phyloP scores from a whole-genome alignment of 2,888 invertebrate genomes.

The Eilema sororculum region DNA sequence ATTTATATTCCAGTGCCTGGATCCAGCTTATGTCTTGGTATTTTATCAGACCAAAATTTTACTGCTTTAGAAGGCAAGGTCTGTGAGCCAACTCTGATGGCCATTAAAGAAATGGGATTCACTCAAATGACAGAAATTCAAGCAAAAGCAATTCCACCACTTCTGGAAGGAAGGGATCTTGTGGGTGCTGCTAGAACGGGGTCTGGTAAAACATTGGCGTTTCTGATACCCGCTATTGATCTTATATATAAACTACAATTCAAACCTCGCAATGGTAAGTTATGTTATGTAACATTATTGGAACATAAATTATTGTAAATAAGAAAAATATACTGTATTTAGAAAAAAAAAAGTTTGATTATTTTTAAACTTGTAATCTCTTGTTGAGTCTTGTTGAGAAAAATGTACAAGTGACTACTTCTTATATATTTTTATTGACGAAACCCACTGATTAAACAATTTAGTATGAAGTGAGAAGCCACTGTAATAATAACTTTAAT shows the following conservation, averaged over 20 bases:
- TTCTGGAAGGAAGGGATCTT: conserved; percentile 96
- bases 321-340: too few relatives aligned
- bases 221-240: conserved; percentile 98
- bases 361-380: too few relatives aligned
- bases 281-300: background rate
- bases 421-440: too few relatives aligned
- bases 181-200: conserved; percentile 98
- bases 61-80: conserved; percentile 89
- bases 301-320: background rate
- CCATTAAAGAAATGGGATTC: conserved; percentile 96
- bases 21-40: conserved; percentile 87
- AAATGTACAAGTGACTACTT: too few relatives aligned
- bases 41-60: conserved; percentile 88
- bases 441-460: too few relatives aligned
- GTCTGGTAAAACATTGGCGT: conserved; percentile 98
- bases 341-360: too few relatives aligned
- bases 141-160: conserved; percentile 94
- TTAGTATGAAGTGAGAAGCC: too few relatives aligned
- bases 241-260: conserved; percentile 96
- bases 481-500: too few relatives aligned
- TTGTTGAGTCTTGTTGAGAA: too few relatives aligned
- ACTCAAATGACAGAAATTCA: conserved; percentile 98
- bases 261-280: conserved; percentile 95
- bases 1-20: conserved; percentile 87
- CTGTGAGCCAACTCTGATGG: conserved; percentile 94